A percentile compares a stretch with the other conserved stretches of the same genome.
phyloP scores from a whole-genome alignment of 2,888 invertebrate genomes.

The Lepeophtheirus nordmannii region DNA sequence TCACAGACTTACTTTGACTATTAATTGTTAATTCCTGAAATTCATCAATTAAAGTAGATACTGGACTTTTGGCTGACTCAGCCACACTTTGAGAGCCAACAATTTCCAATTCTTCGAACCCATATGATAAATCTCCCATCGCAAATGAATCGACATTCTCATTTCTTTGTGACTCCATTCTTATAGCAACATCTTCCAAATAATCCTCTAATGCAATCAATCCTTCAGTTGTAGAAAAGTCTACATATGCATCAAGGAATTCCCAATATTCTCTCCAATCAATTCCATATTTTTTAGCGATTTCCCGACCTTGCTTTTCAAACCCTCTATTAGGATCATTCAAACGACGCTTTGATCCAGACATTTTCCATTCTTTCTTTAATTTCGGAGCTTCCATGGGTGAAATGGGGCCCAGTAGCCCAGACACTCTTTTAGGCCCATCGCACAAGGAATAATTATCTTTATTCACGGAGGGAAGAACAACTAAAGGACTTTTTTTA shows the following conservation, averaged over 20 bases:
- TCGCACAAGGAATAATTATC: neutral
- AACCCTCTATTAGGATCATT: conserved; percentile 68
- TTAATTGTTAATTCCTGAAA: neutral
- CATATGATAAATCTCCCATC: neutral
- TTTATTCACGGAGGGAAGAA: neutral
- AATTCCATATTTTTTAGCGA: conserved; percentile 54
- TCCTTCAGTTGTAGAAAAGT: conserved; percentile 58
- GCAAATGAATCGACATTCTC: neutral
- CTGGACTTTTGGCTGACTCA: neutral
- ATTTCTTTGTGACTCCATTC: conserved; percentile 31
- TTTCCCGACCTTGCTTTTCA: conserved; percentile 57
- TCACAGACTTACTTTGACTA: neutral
- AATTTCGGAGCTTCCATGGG: neutral
- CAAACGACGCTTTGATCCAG: conserved; percentile 34
- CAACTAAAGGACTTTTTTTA: neutral
- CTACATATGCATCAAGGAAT: conserved; percentile 63
- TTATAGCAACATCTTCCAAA: conserved; percentile 37
- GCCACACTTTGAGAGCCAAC: neutral
- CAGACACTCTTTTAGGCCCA: neutral
- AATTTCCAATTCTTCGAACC: neutral
- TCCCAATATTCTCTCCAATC: conserved; percentile 87
- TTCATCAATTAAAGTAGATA: neutral
- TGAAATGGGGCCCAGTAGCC: neutral
- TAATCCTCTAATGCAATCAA: conserved; percentile 56
- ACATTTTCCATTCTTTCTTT: neutral